Conservation (phyloP, 2,113 vertebrate species). For the Paratilapia polleni region DNA sequence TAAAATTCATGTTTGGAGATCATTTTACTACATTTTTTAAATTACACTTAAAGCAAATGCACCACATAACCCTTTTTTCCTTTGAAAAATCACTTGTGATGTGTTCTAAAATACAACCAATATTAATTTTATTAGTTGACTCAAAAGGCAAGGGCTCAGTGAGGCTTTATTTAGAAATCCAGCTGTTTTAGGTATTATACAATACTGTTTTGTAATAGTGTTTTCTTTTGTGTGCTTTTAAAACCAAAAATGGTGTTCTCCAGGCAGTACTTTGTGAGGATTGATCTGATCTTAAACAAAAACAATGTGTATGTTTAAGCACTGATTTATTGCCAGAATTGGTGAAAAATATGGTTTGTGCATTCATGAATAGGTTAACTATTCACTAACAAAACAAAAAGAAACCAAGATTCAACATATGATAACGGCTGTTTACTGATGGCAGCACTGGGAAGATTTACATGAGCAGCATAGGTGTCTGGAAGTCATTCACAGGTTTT, state of each 20-base stretch:
- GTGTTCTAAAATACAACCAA: not conserved
- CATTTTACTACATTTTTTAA: not conserved
- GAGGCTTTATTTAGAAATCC: not conserved
- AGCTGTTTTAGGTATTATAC: not conserved
- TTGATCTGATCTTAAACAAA: not conserved
- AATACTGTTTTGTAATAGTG: not conserved
- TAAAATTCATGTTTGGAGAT: not conserved
- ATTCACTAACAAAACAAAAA: not conserved
- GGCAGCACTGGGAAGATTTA: not conserved
- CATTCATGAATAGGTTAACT: not conserved
- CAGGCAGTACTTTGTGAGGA: not conserved
- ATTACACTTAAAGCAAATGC: not conserved
- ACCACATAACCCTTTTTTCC: not conserved
- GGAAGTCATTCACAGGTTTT: not conserved
- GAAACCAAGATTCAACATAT: not conserved
- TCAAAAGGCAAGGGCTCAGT: not conserved
- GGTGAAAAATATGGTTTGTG: not conserved
- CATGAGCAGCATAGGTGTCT: not conserved
- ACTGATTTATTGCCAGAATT: not conserved
- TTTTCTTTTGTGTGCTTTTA: not conserved
- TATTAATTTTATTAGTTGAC: conserved; percentile 2
- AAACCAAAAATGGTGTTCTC: conserved; percentile 1
- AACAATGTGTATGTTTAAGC: not conserved
- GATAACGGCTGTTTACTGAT: not conserved
- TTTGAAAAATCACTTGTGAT: not conserved